A percentile compares a stretch with the other conserved stretches of the same genome.
Conservation (phyloP, 2,888 invertebrate genomes). For the Ormyrus rosae region DNA sequence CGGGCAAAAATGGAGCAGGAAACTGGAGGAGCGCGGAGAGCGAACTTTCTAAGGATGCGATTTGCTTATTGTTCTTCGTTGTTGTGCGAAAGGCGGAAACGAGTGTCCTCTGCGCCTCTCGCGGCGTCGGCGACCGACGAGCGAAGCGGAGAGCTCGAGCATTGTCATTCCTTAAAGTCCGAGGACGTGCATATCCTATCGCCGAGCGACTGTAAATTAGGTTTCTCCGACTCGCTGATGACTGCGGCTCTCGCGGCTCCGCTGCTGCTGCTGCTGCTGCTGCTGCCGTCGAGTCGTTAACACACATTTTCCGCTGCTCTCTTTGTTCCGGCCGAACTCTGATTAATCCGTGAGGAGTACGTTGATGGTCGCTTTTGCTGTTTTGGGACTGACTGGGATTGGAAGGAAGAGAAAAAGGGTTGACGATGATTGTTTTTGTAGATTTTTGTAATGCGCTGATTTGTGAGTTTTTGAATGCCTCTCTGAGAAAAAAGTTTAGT, state of each 20-base stretch:
- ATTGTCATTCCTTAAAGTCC: constrained; percentile 50
- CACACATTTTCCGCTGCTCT: constrained; percentile 27
- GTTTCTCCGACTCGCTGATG: constrained; percentile 32
- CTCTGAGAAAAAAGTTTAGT: too few species aligned
- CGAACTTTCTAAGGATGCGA: constrained; percentile 52
- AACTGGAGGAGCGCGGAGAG: constrained; percentile 15
- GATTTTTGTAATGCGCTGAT: too few species aligned
- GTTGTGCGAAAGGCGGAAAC: constrained; percentile 49
- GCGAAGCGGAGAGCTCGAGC: neutral
- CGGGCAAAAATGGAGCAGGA: constrained; percentile 46
- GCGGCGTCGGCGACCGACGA: too few species aligned
- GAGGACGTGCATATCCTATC: constrained; percentile 33
- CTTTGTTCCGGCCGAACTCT: constrained; percentile 10
- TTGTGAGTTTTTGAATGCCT: too few species aligned
- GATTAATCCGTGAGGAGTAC: too few species aligned
- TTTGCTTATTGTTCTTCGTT: constrained; percentile 46
- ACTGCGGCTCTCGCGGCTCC: neutral
- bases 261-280: neutral
- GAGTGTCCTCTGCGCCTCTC: constrained; percentile 23
- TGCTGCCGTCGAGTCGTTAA: constrained; percentile 18
- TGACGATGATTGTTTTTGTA: too few species aligned
- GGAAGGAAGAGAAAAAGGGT: too few species aligned
- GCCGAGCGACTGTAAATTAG: constrained; percentile 44
- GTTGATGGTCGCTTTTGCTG: too few species aligned
- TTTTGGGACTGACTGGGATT: too few species aligned